Evolutionary conservation across 2,888 invertebrate genomes (phyloP), one percentile per base, ranked within the genome.

Genomic region (Syrphus vitripennis): DNA sequence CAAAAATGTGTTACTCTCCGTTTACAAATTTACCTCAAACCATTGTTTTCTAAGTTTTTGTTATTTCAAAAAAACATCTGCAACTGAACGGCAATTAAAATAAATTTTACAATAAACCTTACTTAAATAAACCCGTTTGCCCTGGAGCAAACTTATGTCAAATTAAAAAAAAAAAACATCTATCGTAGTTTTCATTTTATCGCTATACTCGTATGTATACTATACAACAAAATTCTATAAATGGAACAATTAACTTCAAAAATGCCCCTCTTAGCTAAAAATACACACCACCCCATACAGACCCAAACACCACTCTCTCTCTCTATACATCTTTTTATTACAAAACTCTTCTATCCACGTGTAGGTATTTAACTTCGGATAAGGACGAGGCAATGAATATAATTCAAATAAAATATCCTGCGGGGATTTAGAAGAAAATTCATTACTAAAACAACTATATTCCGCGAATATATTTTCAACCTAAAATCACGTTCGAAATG

Each of bases 371-470:
- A 55, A 55, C 16, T 31, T 6, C 7, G 24, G 12, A 50, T 26
- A 50, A 9, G 55, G 31, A n/a, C 9, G 34, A 10, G 19, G 19
- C 57, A 19, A 1, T 37, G 69, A 83, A 83, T 55, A 57, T n/a
- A 78, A 79, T 78, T 74, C 48, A 76, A 81, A 81, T 48, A 83
- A 70, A 83, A 79, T 63, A 83, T 74, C 74, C 83, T 61, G 19
- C 37, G 45, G 57, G 78, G 69, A 26, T 19, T 34, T 50, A 24
- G 50, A 67, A n/a, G 34, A 37, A 63, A 14, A 40, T 40, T 19
- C 10, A n/a, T 40, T 26, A 55, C 14, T 29, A 55, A 48, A 45
- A 16, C 31, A n/a, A n/a, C n/a, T n/a, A n/a, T 59, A 67, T 42
- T 70, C 48, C 48, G 45, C 40, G 57, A 24, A 19, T 57, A 74